Conservation (phyloP, 1,140 invertebrate species). For the Panagrolaimus sp. region DNA sequence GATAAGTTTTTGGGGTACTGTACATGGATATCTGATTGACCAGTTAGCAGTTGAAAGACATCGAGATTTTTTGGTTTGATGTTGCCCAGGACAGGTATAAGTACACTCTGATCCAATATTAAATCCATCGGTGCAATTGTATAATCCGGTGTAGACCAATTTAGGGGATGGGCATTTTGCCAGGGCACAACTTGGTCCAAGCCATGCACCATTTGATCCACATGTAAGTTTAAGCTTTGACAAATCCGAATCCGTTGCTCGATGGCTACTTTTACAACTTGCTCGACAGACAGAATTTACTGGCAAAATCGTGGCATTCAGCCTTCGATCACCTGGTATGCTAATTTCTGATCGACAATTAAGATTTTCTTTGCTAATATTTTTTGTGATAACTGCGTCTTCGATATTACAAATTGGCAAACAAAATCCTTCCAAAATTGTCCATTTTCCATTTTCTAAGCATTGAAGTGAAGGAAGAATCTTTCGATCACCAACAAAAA, state of each 20-base stretch:
- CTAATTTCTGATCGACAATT: not conserved
- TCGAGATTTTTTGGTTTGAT: not conserved
- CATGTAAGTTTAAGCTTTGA: slow-evolving; percentile 1
- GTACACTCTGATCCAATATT: slow-evolving; percentile 1
- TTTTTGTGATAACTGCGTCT: not conserved
- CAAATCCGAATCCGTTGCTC: not conserved
- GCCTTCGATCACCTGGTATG: not conserved
- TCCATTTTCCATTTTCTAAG: not conserved
- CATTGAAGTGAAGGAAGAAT: not conserved
- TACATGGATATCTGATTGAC: not conserved
- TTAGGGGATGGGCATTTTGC: not conserved
- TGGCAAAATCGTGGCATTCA: not conserved
- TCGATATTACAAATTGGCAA: not conserved
- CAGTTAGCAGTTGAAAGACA: not conserved
- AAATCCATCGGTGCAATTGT: slow-evolving; percentile 7
- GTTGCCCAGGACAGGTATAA: not conserved
- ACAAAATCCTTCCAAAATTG: not conserved
- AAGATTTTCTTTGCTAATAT: not conserved
- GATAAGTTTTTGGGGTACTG: slow-evolving; percentile 2
- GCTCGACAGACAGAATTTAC: not conserved
- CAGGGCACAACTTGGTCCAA: not conserved
- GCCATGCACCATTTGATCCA: not conserved
- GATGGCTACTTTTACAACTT: not conserved
- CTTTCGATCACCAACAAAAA: not conserved
- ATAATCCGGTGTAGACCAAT: not conserved